Evolutionary conservation across 1,140 invertebrate species (phyloP).

Genomic region (Ceratosolen fusciceps): DNA sequence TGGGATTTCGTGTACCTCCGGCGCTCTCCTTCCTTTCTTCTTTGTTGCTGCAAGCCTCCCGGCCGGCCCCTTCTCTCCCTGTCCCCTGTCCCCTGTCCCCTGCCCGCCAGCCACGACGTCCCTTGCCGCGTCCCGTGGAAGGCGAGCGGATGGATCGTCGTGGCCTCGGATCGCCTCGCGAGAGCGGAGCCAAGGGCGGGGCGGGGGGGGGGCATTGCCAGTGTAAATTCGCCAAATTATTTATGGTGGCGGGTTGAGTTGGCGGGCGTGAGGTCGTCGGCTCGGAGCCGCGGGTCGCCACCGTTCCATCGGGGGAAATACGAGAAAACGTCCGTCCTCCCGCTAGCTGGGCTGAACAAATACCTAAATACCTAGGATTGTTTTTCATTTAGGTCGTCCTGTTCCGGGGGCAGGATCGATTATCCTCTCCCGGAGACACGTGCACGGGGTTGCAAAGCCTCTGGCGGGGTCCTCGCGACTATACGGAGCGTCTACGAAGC

Average conservation of each 20-base stretch:
- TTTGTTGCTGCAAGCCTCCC: constrained; percentile 15
- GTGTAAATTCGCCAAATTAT: constrained; percentile 22
- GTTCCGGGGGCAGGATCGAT: no score
- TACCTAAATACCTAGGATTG: no score
- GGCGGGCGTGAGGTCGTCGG: no score
- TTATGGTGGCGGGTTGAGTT: constrained; percentile 19
- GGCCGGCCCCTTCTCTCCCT: neutral
- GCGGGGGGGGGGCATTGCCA: neutral
- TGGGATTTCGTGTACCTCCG: constrained; percentile 11
- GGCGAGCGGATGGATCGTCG: neutral
- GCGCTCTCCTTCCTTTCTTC: constrained; percentile 36
- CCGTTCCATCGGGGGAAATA: no score
- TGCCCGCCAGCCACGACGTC: neutral
- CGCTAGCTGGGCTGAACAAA: no score
- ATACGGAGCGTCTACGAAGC: neutral
- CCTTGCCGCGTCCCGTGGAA: neutral
- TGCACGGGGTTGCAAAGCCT: no score
- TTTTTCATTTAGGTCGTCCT: no score
- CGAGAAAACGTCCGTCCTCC: no score
- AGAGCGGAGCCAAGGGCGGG: neutral
- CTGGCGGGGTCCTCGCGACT: neutral
- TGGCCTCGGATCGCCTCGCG: neutral
- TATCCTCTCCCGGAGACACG: no score
- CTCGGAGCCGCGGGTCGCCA: no score
- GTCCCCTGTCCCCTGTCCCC: neutral